Conservation (phyloP, 53 echinoderm and acorn worm species). For the Paracentrotus lividus region DNA sequence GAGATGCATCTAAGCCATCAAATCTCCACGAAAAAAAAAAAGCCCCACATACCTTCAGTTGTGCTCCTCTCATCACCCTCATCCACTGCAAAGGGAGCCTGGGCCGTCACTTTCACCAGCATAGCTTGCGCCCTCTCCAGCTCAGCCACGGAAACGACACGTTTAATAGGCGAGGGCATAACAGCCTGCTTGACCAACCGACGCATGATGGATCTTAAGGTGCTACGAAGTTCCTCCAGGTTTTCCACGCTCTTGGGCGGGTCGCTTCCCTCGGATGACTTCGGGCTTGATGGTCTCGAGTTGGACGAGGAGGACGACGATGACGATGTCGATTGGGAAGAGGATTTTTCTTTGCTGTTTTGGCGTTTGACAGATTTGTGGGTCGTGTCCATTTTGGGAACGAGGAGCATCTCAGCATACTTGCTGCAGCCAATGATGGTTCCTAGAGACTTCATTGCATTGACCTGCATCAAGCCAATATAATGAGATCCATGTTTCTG, state of each 20-base stretch:
- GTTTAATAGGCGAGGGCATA: slow-evolving; percentile 93
- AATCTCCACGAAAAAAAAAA: too few relatives aligned
- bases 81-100: slow-evolving; percentile 79
- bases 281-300: slow-evolving; percentile 19
- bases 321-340: slow-evolving; percentile 9
- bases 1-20: too few relatives aligned
- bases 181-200: slow-evolving; percentile 97
- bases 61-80: slow-evolving; percentile 55
- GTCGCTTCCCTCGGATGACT: background rate
- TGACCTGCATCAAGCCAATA: slow-evolving; percentile 68
- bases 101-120: slow-evolving; percentile 90
- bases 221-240: slow-evolving; percentile 73
- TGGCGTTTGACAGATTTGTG: slow-evolving; percentile 70
- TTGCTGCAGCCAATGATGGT: slow-evolving; percentile 92
- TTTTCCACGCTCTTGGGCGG: slow-evolving; percentile 18
- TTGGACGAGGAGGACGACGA: slow-evolving; percentile 2
- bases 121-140: slow-evolving; percentile 98
- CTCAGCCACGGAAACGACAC: slow-evolving; percentile 87
- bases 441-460: slow-evolving; percentile 90
- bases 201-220: slow-evolving; percentile 90
- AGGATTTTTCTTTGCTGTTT: slow-evolving; percentile 62
- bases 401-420: slow-evolving; percentile 94
- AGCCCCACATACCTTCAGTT: slow-evolving; percentile 78
- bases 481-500: too few relatives aligned
- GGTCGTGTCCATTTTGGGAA: slow-evolving; percentile 76